These are phyloP conservation scores for Trinectes maculatus DNA, from an alignment of 2,113 vertebrate species.

Conservation along the genomic window DNA sequence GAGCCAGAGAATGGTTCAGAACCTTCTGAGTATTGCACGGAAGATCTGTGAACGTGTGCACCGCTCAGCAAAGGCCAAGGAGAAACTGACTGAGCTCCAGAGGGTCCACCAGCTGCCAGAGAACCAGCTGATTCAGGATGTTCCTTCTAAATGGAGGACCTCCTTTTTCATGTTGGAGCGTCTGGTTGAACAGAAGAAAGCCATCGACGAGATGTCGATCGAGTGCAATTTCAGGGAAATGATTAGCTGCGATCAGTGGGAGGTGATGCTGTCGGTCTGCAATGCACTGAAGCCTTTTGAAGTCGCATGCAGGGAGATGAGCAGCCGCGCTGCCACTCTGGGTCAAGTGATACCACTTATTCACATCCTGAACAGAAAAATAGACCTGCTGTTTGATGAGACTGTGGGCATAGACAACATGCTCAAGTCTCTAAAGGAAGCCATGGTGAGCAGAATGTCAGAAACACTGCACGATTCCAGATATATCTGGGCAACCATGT, in stretches of 20 bases:
- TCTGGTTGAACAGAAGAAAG: slow-evolving; percentile 93
- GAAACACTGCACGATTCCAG: slow-evolving; percentile 89
- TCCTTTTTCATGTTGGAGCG: slow-evolving; percentile 96
- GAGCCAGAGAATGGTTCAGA: slow-evolving; percentile 97
- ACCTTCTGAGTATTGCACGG: slow-evolving; percentile 92
- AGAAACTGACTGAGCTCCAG: slow-evolving; percentile 91
- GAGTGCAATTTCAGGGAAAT: slow-evolving; percentile 96
- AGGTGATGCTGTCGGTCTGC: slow-evolving; percentile 96
- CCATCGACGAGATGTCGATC: slow-evolving; percentile 91
- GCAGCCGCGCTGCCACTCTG: slow-evolving; percentile 88
- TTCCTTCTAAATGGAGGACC: slow-evolving; percentile 93
- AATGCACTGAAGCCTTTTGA: slow-evolving; percentile 94
- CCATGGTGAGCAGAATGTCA: slow-evolving; percentile 92
- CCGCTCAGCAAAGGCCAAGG: slow-evolving; percentile 89
- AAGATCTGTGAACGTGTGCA: slow-evolving; percentile 95
- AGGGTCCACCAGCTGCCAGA: slow-evolving; percentile 87
- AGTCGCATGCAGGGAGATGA: slow-evolving; percentile 93
- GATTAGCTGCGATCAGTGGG: slow-evolving; percentile 98
- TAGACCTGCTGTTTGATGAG: slow-evolving; percentile 95
- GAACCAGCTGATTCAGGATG: slow-evolving; percentile 91
- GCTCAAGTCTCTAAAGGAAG: slow-evolving; percentile 92
- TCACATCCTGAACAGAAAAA: slow-evolving; percentile 93
- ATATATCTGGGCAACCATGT: slow-evolving; percentile 93
- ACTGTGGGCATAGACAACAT: slow-evolving; percentile 97
- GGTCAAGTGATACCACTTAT: slow-evolving; percentile 98